Base-by-base conservation (phyloP, 2,888 invertebrate species). In the Enchytraeus crypticus region DNA sequence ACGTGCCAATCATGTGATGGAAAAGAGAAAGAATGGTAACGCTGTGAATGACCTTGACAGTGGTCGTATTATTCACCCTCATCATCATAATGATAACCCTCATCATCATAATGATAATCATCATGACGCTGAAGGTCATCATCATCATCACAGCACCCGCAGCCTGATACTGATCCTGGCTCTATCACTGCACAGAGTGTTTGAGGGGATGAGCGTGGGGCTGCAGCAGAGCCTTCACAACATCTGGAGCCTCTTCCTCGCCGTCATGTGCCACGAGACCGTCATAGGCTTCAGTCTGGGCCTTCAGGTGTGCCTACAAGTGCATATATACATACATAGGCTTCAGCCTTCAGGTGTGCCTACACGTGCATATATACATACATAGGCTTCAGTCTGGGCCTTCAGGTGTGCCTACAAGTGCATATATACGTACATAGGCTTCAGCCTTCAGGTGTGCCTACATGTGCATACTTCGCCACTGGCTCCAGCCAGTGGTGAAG, bases 161-260 rank as follows among this genome's bases (percentile, higher is more conserved):
- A 77, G 81, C 0, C 59, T 82, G 4, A 69, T 83, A 21, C 74
- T 84, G 5, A 72, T 83, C 2, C 64, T 79, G 11, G 83, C 83
- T 5, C 72, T 84, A 0, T 83, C 83, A 0, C 68, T 84, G 2
- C 84, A 84, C 69, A 81, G 83, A 8, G 70, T 83, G 3, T 83
- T 84, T 68, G 84, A 84, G 70, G 84, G 84, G 2, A 70, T 84
- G 47, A 82, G 83, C 5, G 71, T 84, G 57, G 83, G 83, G 0
- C 73, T 84, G n/a, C 81, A 82, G 65, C 59, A 68, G 11, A 71
- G 72, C 33, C 55, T 63, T 1, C 32, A 57, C 2, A 63, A 65
- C 27, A 69, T 73, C 4, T 67, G 81, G 66, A 74, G 80, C 64
- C 73, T 70, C 47, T 64, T 69, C 23, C 27, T 82, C 5, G 83